Conservation (phyloP, 1,140 invertebrate species). For the Lordiphosa collinella region DNA sequence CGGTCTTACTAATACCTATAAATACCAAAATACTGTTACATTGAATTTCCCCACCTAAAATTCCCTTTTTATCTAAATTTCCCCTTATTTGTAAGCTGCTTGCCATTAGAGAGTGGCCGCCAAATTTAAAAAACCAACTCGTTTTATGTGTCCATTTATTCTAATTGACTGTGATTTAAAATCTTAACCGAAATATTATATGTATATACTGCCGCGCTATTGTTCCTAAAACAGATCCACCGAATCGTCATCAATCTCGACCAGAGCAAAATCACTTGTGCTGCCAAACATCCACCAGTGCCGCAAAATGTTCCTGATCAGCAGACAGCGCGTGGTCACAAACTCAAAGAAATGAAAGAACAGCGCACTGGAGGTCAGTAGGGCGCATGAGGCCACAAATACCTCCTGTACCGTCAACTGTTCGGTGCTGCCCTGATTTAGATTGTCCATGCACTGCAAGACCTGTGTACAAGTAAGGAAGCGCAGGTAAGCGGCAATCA, state of each 20-base stretch:
- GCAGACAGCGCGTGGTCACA: conserved; percentile 61
- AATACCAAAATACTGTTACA: too few relatives aligned
- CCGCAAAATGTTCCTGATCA: conserved; percentile 65
- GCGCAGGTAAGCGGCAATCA: conserved; percentile 25
- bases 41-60: too few relatives aligned
- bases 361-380: conserved; percentile 67
- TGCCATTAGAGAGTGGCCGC: too few relatives aligned
- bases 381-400: conserved; percentile 60
- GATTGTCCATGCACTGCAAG: conserved; percentile 70
- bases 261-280: conserved; percentile 55
- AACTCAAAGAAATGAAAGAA: conserved; percentile 77
- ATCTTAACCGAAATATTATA: too few relatives aligned
- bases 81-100: too few relatives aligned
- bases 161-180: too few relatives aligned
- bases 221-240: conserved; percentile 56
- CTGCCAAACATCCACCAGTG: conserved; percentile 78
- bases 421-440: conserved; percentile 63
- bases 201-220: too few relatives aligned
- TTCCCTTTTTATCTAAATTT: too few relatives aligned
- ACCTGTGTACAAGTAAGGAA: conserved; percentile 50
- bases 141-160: too few relatives aligned
- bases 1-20: too few relatives aligned
- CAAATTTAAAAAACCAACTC: too few relatives aligned
- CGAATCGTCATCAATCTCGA: conserved; percentile 63
- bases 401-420: conserved; percentile 63